These are phyloP conservation scores for Anneissia japonica DNA, from an alignment of 35 echinoderm and acorn worm genomes.

Conservation along the genomic window DNA sequence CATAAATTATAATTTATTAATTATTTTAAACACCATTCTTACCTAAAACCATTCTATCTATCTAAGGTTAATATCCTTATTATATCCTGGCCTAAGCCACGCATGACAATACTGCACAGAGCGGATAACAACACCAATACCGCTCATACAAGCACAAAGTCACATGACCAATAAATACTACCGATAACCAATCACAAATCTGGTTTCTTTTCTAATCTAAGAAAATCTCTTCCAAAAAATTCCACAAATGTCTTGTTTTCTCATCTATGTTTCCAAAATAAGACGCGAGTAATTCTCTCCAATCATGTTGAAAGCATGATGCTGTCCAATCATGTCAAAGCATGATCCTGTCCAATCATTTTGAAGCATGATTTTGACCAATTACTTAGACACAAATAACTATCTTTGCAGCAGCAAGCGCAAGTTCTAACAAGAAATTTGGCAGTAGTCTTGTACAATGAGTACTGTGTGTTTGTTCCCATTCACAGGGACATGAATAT, in stretches of 20 bases:
- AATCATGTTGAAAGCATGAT: neutral
- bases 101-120: neutral
- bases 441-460: too few relatives aligned
- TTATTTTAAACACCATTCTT: slow-evolving; percentile 2
- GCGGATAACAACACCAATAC: neutral
- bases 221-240: neutral
- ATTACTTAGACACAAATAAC: neutral
- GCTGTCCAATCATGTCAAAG: neutral
- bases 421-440: too few relatives aligned
- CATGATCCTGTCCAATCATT: neutral
- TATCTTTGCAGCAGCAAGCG: neutral
- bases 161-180: neutral
- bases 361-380: neutral
- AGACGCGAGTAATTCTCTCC: too few relatives aligned
- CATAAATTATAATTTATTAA: neutral
- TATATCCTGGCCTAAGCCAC: neutral
- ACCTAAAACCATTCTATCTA: neutral
- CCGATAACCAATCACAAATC: neutral
- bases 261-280: too few relatives aligned
- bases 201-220: neutral
- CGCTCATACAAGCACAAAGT: neutral
- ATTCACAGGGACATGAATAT: too few relatives aligned
- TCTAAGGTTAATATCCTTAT: neutral
- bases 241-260: too few relatives aligned
- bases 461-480: too few relatives aligned